Evolutionary conservation across 2,113 vertebrate species (phyloP).

Genomic region (Chlorodrepanis virens): DNA sequence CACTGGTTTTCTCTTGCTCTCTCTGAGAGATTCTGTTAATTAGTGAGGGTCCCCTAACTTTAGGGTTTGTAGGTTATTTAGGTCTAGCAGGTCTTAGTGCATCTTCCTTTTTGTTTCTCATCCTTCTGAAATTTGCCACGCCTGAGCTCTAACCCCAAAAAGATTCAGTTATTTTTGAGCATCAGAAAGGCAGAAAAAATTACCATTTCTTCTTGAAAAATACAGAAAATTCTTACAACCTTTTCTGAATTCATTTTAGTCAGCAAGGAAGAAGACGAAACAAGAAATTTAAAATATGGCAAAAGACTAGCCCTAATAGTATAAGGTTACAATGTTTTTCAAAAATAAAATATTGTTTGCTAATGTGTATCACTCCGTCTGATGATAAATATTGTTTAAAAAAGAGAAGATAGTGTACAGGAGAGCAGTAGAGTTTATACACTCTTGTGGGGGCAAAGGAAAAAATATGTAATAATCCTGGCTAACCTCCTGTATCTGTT

Average conservation of each 20-base stretch:
- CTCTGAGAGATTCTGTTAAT: not conserved
- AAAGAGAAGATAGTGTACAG: not conserved
- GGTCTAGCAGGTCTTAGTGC: not conserved
- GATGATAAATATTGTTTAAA: not conserved
- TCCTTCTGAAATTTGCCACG: not conserved
- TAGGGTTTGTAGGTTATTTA: not conserved
- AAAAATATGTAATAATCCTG: not conserved
- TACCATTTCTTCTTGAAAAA: not conserved
- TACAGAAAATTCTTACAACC: not conserved
- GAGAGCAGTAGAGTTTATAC: not conserved
- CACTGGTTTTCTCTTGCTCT: not conserved
- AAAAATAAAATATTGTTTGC: not conserved
- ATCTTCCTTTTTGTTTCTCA: not conserved
- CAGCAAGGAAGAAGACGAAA: not conserved
- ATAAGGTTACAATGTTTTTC: not conserved
- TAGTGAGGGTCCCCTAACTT: not conserved
- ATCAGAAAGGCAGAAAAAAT: not conserved
- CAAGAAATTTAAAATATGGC: not conserved
- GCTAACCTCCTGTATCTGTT: not conserved
- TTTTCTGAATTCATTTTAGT: not conserved
- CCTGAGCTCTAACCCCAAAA: not conserved
- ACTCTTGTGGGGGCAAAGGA: not conserved
- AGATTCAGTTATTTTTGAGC: not conserved
- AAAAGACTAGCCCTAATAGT: not conserved
- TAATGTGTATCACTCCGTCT: not conserved